Conservation (phyloP, 2,797 vertebrate genomes). For the Phrynocephalus guinanensis region DNA sequence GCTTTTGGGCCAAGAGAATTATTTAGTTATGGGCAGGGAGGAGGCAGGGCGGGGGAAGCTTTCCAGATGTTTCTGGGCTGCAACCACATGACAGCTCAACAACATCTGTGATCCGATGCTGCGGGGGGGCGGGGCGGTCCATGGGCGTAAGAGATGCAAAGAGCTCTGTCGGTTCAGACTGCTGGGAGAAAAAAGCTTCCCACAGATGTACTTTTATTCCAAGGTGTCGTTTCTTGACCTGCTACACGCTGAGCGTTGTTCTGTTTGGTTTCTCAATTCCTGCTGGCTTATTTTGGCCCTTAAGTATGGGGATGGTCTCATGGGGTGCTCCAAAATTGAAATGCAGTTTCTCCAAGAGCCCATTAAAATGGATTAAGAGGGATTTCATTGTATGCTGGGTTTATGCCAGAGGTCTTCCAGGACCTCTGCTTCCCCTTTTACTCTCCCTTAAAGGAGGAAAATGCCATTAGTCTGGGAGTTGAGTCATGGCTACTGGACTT, state of each 20-base stretch:
- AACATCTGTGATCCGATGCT: too few relatives aligned
- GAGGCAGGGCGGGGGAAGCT: not conserved
- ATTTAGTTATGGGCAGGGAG: not conserved
- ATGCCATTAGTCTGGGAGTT: too few relatives aligned
- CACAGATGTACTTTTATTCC: too few relatives aligned
- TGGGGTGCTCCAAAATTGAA: not conserved
- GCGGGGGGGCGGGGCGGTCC: not conserved
- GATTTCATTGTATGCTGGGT: conserved; percentile 55
- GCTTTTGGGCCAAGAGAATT: too few relatives aligned
- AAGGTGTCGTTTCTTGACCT: not conserved
- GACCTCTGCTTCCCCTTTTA: not conserved
- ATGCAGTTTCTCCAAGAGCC: conserved; percentile 23
- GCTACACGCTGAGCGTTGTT: not conserved
- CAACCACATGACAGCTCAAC: too few relatives aligned
- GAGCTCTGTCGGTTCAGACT: too few relatives aligned
- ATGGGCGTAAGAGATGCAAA: too few relatives aligned
- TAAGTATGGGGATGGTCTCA: not conserved
- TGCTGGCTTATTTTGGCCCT: not conserved
- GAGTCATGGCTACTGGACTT: too few relatives aligned
- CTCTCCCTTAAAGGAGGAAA: not conserved
- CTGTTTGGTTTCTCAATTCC: not conserved
- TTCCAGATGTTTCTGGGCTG: too few relatives aligned
- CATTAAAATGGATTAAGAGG: conserved; percentile 64
- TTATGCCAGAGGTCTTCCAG: conserved; percentile 16
- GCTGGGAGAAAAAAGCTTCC: too few relatives aligned